Conservation (phyloP, 2,888 invertebrate genomes). For the Leucophenga maculata region DNA sequence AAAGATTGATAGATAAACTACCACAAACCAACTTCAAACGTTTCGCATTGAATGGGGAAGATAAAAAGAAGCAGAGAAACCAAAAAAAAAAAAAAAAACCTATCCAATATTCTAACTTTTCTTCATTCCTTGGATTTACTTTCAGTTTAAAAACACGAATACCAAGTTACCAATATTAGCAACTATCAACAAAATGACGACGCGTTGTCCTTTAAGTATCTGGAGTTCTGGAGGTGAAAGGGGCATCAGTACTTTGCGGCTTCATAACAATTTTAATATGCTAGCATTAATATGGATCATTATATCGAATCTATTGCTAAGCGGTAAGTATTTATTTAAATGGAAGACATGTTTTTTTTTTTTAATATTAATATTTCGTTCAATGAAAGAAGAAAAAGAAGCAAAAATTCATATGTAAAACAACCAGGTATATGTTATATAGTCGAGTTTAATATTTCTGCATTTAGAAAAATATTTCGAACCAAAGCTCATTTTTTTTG, state of each 20-base stretch:
- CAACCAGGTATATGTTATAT: too few relatives aligned
- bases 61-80: too few relatives aligned
- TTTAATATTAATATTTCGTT: too few relatives aligned
- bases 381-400: too few relatives aligned
- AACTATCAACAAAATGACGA: slow-evolving; percentile 25
- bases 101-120: neutral
- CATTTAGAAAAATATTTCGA: too few relatives aligned
- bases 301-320: slow-evolving; percentile 69
- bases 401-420: too few relatives aligned
- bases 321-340: slow-evolving; percentile 57
- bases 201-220: neutral
- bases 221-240: slow-evolving; percentile 19
- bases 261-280: slow-evolving; percentile 68
- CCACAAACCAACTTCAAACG: too few relatives aligned
- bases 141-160: slow-evolving; percentile 39
- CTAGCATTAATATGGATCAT: slow-evolving; percentile 69
- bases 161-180: slow-evolving; percentile 39
- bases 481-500: too few relatives aligned
- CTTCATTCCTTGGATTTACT: neutral
- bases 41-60: neutral
- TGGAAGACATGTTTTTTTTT: too few relatives aligned
- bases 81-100: neutral
- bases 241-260: slow-evolving; percentile 7
- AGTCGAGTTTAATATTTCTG: too few relatives aligned
- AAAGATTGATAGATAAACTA: too few relatives aligned